Evolutionary conservation across 1,140 invertebrate species (phyloP), one percentile per base, ranked within the genome.

Genomic region (Eueides isabella): DNA sequence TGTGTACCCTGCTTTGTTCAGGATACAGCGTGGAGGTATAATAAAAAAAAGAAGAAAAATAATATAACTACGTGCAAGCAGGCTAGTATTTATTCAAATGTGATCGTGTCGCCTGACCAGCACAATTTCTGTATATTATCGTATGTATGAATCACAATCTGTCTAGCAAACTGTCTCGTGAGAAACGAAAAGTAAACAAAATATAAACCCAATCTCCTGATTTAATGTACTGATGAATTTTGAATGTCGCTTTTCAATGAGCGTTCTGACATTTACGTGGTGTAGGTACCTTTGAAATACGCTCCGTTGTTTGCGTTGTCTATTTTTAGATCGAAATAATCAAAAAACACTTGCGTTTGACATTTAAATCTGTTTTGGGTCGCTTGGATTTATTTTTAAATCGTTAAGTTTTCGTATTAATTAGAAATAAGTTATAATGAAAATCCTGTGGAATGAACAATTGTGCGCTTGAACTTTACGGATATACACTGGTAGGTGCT

Each of bases 241-340:
- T 31, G 28, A 55, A 61, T 68, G 26, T 11, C 30, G 66, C n/a
- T 61, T 31, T 68, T 68, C 41, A 55, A 55, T 68, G 30, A 68
- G 66, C 33, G 9, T 44, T 68, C 44, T 68, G 66, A 33, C 66
- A 55, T 68, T 68, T 30, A 31, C 29, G 16, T 63, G 61, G n/a
- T 16, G 19, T n/a, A n/a, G n/a, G n/a, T 55, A 23, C 66, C 26
- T 28, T 48, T 26, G 7, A 29, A 23, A 55, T 41, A 68, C 26
- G 44, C 31, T 19, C 16, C 31, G 44, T 55, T 55, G 66, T 44
- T 67, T 67, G 44, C 65, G 38, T 7, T 14, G n/a, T 55, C 16
- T 55, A 67, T 67, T 67, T 44, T 28, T 41, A 67, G 12, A 67
- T 28, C 31, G 19, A 29, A 55, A 48, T 55, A 67, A 35, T 44